Conservation (phyloP, 2,113 vertebrate genomes). For the Neopipo cinnamomea region DNA sequence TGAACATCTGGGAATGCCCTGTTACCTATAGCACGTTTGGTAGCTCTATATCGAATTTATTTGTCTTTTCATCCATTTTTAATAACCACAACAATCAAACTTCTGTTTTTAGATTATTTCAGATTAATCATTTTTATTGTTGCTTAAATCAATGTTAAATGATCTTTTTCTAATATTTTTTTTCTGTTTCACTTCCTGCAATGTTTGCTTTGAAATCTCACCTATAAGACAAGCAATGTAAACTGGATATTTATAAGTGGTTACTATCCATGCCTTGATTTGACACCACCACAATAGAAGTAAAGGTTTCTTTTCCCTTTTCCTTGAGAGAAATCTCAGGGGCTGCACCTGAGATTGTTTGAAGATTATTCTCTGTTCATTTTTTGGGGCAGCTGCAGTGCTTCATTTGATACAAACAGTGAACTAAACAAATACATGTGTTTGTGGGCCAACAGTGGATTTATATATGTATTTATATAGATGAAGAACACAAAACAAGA, state of each 20-base stretch:
- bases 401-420: neutral
- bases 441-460: neutral
- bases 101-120: neutral
- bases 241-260: neutral
- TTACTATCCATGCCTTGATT: neutral
- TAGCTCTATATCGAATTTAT: neutral
- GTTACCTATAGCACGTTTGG: neutral
- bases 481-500: neutral
- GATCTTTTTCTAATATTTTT: neutral
- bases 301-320: neutral
- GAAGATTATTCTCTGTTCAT: neutral
- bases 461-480: neutral
- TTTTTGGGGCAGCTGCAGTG: neutral
- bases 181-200: neutral
- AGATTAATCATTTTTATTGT: neutral
- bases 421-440: neutral
- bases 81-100: neutral
- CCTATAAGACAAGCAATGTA: neutral
- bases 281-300: neutral
- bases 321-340: neutral
- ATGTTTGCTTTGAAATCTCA: neutral
- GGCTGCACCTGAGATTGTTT: neutral
- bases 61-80: slow-evolving; percentile 6
- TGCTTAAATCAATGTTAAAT: neutral
- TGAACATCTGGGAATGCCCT: neutral